Evolutionary conservation across 2,797 vertebrate species (phyloP).

Genomic region (Morelia viridis): DNA sequence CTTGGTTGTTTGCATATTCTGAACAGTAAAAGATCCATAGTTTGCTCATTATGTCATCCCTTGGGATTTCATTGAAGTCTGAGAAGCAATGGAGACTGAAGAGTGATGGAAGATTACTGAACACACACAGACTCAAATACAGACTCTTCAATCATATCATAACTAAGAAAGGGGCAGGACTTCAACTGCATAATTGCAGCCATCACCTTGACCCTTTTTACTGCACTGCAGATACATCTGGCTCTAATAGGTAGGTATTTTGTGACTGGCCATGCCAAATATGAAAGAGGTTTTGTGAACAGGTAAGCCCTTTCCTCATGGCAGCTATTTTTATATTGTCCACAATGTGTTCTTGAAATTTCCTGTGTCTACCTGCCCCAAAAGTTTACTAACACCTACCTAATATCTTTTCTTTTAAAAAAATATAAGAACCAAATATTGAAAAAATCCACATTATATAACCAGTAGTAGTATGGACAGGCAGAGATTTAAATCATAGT

Average conservation of each 20-base stretch:
- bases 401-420: not conserved
- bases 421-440: not conserved
- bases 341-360: not conserved
- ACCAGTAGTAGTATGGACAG: not conserved
- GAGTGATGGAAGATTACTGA: not conserved
- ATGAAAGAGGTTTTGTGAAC: not conserved
- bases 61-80: not conserved
- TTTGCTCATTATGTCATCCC: not conserved
- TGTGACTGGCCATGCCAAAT: not conserved
- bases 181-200: not conserved
- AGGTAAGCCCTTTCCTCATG: not conserved
- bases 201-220: not conserved
- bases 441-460: not conserved
- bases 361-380: not conserved
- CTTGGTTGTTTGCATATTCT: not conserved
- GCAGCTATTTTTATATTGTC: not conserved
- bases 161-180: not conserved
- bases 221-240: not conserved
- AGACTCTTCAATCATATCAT: not conserved
- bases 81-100: not conserved
- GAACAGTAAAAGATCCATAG: not conserved
- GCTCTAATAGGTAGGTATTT: not conserved
- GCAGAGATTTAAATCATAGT: not conserved
- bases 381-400: not conserved
- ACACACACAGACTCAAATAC: not conserved